Percentiles rank a stretch among this genome's conserved stretches.
Conservation (phyloP, 2,888 invertebrate genomes). For the Heterodera filipjevi region DNA sequence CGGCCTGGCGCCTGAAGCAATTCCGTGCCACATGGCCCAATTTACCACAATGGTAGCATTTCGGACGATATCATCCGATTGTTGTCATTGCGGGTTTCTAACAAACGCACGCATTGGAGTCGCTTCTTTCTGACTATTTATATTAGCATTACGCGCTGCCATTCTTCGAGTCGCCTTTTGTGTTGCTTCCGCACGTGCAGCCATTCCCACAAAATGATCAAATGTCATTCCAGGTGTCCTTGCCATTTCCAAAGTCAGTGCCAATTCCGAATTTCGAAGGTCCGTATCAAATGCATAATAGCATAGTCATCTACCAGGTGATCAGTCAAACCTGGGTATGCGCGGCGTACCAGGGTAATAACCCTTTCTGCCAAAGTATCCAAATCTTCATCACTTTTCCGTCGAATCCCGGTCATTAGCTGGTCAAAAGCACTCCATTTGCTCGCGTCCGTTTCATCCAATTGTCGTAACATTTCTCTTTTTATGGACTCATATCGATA, state of each 20-base stretch:
- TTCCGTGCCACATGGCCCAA: not conserved
- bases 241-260: slow-evolving; percentile 6
- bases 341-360: not conserved
- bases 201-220: slow-evolving; percentile 6
- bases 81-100: not conserved
- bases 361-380: not conserved
- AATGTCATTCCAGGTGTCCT: not conserved
- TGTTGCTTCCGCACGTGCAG: slow-evolving; percentile 14
- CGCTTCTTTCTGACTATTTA: not conserved
- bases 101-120: too few species aligned
- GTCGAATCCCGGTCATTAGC: not conserved
- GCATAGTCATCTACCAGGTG: not conserved
- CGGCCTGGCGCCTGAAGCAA: not conserved
- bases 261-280: not conserved
- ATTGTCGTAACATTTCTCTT: not conserved
- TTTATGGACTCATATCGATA: slow-evolving; percentile 5
- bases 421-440: slow-evolving; percentile 2
- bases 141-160: not conserved
- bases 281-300: slow-evolving; percentile 12
- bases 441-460: slow-evolving; percentile 5
- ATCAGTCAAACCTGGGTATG: not conserved
- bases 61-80: not conserved
- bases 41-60: not conserved
- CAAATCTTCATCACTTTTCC: not conserved
- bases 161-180: not conserved